Evolutionary conservation across 2,797 vertebrate genomes (phyloP), one percentile per base, ranked within the genome.

Genomic region (Nothura maculosa): DNA sequence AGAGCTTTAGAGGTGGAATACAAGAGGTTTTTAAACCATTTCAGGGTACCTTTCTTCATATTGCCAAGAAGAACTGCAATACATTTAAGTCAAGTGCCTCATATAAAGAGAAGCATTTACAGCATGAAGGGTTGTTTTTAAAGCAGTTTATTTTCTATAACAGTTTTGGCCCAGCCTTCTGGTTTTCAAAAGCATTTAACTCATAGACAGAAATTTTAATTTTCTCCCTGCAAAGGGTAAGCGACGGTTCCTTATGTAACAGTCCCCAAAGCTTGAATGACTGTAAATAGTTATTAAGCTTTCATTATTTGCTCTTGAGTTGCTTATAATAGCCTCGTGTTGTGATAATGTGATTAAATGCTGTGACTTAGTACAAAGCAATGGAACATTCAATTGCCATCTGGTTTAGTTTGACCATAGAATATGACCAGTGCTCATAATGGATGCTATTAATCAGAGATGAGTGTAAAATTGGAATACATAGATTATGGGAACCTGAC

Each of bases 291-390:
- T 50, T 72, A 89, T 78, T 79, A 43, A 81, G 92, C 30, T 36
- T 52, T 90, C 66, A 63, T 60, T 87, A 85, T 76, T 93, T 89
- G 20, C 74, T 84, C 69, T 67, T 89, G 80, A 74, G 52, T 89
- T 79, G 63, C 63, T 81, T 86, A 72, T 67, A 95, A 93, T 40
- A 48, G 88, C 77, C 70, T 30, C 38, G 43, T 61, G 60, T 85
- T 95, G 94, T 89, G 85, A 91, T 94, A 94, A 93, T 68, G 22
- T 38, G 92, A 93, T 95, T 95, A 96, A 86, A 89, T 86, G 70
- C 81, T 89, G 77, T 68, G 87, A 81, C 76, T 83, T 81, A 30
- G 60, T 69, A 58, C 77, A 84, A 85, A 79, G 73, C 74, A 91
- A 38, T 15, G n/a, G 80, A 81, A 93, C 61, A 75, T 22, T 50